Conservation (phyloP, 2,113 vertebrate genomes). For the Peromyscus californicus region DNA sequence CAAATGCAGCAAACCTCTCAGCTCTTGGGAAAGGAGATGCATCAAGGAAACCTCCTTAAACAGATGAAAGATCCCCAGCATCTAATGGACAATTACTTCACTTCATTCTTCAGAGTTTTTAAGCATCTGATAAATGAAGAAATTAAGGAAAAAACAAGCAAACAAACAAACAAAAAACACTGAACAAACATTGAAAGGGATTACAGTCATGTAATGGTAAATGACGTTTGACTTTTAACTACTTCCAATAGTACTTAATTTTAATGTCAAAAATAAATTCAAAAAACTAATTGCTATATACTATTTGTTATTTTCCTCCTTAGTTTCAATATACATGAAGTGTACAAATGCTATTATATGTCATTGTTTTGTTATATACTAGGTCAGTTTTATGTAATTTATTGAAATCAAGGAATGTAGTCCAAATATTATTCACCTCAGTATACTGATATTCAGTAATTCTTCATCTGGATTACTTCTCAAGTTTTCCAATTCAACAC, state of each 20-base stretch:
- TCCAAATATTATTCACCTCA: neutral
- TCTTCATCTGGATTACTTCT: neutral
- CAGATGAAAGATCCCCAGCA: slow-evolving; percentile 74
- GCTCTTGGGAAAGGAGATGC: slow-evolving; percentile 71
- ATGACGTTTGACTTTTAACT: neutral
- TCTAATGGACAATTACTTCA: slow-evolving; percentile 82
- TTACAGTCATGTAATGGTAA: slow-evolving; percentile 33
- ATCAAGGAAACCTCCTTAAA: slow-evolving; percentile 76
- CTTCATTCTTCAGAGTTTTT: slow-evolving; percentile 79
- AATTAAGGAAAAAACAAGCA: slow-evolving; percentile 28
- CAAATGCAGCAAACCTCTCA: slow-evolving; percentile 44
- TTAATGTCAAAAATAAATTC: neutral
- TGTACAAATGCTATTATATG: neutral
- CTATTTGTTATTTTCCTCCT: neutral
- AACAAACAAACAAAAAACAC: neutral
- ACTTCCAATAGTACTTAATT: neutral
- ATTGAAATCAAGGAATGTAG: neutral
- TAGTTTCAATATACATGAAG: neutral
- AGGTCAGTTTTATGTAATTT: neutral
- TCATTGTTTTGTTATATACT: neutral
- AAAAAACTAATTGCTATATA: neutral
- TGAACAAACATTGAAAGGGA: neutral
- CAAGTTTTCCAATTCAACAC: neutral
- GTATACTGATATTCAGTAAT: neutral
- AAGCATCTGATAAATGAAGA: slow-evolving; percentile 76